phyloP scores from a whole-genome alignment of 2,113 vertebrate genomes.

The Bos indicus region DNA sequence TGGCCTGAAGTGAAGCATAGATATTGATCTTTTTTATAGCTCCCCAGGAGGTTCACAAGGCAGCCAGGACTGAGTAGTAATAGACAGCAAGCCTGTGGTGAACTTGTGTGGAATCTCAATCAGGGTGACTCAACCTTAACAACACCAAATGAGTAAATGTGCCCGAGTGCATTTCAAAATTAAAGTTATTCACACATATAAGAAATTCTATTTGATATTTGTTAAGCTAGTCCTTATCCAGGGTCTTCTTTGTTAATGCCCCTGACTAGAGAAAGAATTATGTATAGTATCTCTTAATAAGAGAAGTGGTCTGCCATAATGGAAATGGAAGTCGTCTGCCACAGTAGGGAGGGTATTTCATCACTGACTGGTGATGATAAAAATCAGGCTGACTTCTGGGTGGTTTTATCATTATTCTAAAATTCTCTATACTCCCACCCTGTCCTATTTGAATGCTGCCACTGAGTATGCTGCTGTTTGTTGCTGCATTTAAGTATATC shows the following conservation, averaged over 20 bases:
- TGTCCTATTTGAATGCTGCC: background rate
- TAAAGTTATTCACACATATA: background rate
- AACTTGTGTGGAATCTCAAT: slow-evolving; percentile 13
- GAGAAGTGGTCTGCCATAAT: background rate
- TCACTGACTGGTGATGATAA: background rate
- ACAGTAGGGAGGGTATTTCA: background rate
- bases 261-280: background rate
- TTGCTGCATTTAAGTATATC: background rate
- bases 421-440: background rate
- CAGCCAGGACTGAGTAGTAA: background rate
- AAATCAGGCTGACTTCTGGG: background rate
- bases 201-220: background rate
- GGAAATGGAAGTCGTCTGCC: background rate
- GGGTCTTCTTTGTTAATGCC: background rate
- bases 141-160: background rate
- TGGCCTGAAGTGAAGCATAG: background rate
- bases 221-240: background rate
- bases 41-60: background rate
- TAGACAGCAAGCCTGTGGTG: background rate
- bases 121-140: background rate
- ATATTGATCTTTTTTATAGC: background rate
- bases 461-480: background rate
- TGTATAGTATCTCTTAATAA: background rate
- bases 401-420: background rate
- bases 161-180: background rate